Conservation (phyloP, 2,113 vertebrate species). For the Leiothrix lutea region DNA sequence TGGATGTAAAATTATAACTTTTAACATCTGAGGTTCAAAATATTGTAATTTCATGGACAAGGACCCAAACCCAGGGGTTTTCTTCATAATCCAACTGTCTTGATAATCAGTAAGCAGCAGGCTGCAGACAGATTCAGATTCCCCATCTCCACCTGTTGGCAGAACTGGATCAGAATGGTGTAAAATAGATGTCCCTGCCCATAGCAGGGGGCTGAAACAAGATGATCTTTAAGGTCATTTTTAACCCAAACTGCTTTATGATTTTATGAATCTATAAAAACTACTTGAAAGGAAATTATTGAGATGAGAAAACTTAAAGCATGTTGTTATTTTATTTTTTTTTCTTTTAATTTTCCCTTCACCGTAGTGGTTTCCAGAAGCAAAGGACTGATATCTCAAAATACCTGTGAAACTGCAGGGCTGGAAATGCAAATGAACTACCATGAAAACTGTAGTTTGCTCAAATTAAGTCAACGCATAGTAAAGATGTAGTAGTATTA, state of each 20-base stretch:
- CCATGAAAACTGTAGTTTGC: slow-evolving; percentile 17
- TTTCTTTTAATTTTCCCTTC: neutral
- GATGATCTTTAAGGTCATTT: neutral
- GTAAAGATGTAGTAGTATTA: slow-evolving; percentile 31
- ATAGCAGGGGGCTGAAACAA: neutral
- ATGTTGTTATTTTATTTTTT: neutral
- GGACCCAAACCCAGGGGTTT: neutral
- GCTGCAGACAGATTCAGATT: neutral
- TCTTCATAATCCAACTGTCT: neutral
- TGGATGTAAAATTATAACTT: neutral
- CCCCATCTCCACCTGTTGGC: neutral
- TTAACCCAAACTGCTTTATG: neutral
- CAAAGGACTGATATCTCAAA: neutral
- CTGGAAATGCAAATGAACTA: slow-evolving; percentile 8
- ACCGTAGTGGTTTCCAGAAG: neutral
- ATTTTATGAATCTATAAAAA: neutral
- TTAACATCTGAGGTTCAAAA: neutral
- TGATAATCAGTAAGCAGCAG: neutral
- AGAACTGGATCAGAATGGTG: neutral
- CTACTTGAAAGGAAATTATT: neutral
- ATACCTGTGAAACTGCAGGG: neutral
- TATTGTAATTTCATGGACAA: neutral
- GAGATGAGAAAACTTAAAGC: neutral
- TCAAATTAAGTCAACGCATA: slow-evolving; percentile 23
- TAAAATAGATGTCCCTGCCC: neutral